Evolutionary conservation across 2,113 vertebrate genomes (phyloP), one percentile per base, ranked within the genome.

Genomic region (Melanostigma gelatinosum): DNA sequence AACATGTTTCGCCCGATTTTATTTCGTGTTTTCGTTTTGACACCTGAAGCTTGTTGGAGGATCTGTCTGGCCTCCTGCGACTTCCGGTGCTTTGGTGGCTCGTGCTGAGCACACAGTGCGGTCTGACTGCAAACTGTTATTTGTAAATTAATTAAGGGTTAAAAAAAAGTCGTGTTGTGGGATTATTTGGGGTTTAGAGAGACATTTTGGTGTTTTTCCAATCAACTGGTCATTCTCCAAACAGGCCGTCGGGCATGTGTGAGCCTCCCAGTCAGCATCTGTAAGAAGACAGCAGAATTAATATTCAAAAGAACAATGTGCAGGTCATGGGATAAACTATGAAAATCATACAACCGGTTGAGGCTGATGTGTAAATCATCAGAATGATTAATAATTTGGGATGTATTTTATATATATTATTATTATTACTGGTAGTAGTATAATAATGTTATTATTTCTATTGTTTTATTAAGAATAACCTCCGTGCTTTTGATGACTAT

Each of bases 201-300:
- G 67, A 42, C 50, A 38, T 52, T 78, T 27, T 83, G 67, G 67
- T 72, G 32, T 61, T 68, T 86, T 65, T 87, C 54, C 74, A 84
- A 60, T 75, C 69, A 80, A 79, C 80, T 88, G 88, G 78, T 89
- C 80, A 82, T 27, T 46, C 57, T 89, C 77, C 85, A 84, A 89
- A 77, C 75, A 90, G 88, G 89, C 88, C 83, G 77, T 13, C 42
- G 77, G 85, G 50, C 67, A 72, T 54, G 57, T 42, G 70, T 6
- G 72, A 58, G 70, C 75, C 57, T 61, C 54, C 54, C 22, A 44
- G 42, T 32, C 55, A 15, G 72, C 79, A 83, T 75, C 90, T 90
- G 72, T 20, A 75, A 77, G 24, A 50, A 80, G 4, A 61, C 18
- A 63, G 1, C 8, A 69, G 44, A 46, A 38, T 84, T 79, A 58